Percentiles rank a stretch among this genome's conserved stretches.
phyloP scores from a whole-genome alignment of 2,888 invertebrate species.

The Limnephilus marmoratus region DNA sequence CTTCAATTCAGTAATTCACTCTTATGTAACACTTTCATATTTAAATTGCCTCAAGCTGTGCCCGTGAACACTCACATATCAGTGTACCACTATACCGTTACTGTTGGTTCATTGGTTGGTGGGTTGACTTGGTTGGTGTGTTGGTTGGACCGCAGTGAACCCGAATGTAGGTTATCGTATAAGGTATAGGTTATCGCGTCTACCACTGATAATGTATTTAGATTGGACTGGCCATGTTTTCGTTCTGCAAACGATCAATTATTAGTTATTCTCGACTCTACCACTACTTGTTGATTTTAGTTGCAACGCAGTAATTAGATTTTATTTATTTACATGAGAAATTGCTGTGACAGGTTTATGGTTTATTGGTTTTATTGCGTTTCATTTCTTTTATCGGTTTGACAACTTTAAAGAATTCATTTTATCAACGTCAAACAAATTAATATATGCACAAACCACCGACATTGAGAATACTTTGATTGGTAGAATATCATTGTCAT shows the following conservation, averaged over 20 bases:
- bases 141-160: neutral
- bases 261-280: neutral
- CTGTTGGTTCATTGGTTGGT: too few relatives aligned
- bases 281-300: neutral
- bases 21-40: neutral
- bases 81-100: neutral
- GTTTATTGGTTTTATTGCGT: neutral
- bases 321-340: neutral
- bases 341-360: neutral
- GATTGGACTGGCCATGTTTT: neutral
- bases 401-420: neutral
- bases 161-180: neutral
- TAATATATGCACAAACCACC: neutral
- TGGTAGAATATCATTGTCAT: neutral
- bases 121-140: neutral
- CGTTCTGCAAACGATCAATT: neutral
- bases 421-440: too few relatives aligned
- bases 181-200: neutral
- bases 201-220: constrained; percentile 4
- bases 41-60: neutral
- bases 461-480: neutral
- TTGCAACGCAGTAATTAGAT: neutral
- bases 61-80: neutral
- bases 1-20: neutral
- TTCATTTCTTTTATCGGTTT: neutral